phyloP scores from a whole-genome alignment of 2,113 vertebrate genomes.

The Cyphomyrus plagiostoma region DNA sequence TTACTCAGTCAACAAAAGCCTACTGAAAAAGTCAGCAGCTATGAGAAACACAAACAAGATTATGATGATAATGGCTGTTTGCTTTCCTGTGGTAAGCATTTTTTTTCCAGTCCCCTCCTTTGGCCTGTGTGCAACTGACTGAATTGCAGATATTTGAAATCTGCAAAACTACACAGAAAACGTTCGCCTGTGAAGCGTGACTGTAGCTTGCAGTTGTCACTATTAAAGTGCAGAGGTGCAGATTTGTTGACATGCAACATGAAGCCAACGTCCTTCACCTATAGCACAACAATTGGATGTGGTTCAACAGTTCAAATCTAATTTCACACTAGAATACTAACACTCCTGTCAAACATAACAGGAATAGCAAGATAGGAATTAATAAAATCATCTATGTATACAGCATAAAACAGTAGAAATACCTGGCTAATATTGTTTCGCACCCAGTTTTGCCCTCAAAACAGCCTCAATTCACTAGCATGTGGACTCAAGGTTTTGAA shows the following conservation, averaged over 20 bases:
- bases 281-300: neutral
- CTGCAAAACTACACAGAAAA: neutral
- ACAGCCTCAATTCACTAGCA: neutral
- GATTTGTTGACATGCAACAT: neutral
- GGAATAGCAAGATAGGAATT: neutral
- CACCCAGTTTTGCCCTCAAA: neutral
- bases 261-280: neutral
- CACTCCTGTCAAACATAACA: neutral
- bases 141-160: neutral
- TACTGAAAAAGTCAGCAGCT: neutral
- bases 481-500: neutral
- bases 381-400: neutral
- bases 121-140: neutral
- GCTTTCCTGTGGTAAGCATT: neutral
- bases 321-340: neutral
- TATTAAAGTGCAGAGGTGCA: neutral
- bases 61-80: neutral
- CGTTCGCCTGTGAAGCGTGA: neutral
- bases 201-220: neutral
- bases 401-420: neutral
- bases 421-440: neutral
- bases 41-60: neutral
- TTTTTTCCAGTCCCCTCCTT: neutral
- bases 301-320: neutral
- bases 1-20: neutral